Evolutionary conservation across 1,140 invertebrate genomes (phyloP).

Genomic region (Drosophila azteca): DNA sequence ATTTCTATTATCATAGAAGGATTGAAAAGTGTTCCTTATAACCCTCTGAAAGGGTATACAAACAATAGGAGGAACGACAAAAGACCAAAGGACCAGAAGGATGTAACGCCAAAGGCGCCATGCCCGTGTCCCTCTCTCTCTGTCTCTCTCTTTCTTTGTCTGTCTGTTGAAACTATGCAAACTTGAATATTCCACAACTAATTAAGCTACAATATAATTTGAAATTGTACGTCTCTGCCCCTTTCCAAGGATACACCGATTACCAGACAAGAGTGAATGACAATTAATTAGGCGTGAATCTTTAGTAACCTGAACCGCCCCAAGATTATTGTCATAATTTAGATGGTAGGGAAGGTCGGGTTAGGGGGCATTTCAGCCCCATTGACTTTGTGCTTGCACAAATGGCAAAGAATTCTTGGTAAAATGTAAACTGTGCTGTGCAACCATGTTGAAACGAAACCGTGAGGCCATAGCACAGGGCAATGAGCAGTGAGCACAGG

Average conservation of each 20-base stretch:
- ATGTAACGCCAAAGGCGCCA: not conserved
- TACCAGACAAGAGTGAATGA: constrained; percentile 29
- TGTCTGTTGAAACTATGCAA: constrained; percentile 37
- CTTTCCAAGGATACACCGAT: not conserved
- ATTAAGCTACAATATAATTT: constrained; percentile 69
- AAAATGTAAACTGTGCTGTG: constrained; percentile 42
- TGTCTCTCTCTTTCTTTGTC: not conserved
- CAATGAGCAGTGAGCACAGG: too few relatives aligned
- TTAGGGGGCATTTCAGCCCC: constrained; percentile 35
- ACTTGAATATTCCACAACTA: constrained; percentile 58
- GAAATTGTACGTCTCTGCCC: constrained; percentile 30
- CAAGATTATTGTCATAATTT: constrained; percentile 58
- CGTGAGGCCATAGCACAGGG: too few relatives aligned
- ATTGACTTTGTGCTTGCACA: constrained; percentile 32
- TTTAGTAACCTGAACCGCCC: constrained; percentile 43
- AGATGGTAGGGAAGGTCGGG: constrained; percentile 29
- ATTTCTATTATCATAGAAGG: not conserved
- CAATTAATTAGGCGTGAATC: constrained; percentile 63
- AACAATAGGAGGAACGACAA: not conserved
- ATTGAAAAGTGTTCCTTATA: too few relatives aligned
- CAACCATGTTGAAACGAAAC: constrained; percentile 43
- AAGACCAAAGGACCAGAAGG: constrained; percentile 3
- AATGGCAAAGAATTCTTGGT: constrained; percentile 10
- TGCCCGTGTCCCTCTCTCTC: not conserved
- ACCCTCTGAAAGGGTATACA: not conserved